These are phyloP conservation scores for Galerucella pusilla DNA, from an alignment of 2,888 invertebrate genomes.

Conservation along the genomic window DNA sequence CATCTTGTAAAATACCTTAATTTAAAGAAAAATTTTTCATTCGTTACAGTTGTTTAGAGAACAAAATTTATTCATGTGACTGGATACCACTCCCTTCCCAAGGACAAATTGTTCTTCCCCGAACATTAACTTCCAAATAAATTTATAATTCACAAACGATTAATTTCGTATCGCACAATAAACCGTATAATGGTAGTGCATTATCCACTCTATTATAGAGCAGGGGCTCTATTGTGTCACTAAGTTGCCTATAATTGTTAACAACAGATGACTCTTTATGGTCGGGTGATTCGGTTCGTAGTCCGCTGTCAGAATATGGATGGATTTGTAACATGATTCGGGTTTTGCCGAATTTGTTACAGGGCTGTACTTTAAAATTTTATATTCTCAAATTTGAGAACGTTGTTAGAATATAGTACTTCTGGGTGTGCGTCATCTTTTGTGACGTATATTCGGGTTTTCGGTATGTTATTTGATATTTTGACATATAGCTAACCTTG, in stretches of 20 bases:
- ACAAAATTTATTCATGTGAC: slow-evolving; percentile 11
- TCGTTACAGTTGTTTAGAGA: neutral
- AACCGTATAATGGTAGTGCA: slow-evolving; percentile 61
- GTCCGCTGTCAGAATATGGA: slow-evolving; percentile 36
- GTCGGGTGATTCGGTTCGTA: slow-evolving; percentile 50
- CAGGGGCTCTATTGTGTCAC: slow-evolving; percentile 63
- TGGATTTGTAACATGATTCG: slow-evolving; percentile 15
- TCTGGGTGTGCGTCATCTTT: too few relatives aligned
- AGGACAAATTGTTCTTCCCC: slow-evolving; percentile 39
- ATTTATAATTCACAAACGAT: slow-evolving; percentile 65
- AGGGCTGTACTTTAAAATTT: neutral
- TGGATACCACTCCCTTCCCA: slow-evolving; percentile 10
- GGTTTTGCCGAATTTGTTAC: slow-evolving; percentile 1
- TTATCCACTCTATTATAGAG: slow-evolving; percentile 62
- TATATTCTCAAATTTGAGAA: too few relatives aligned
- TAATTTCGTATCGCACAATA: slow-evolving; percentile 61
- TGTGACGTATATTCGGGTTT: too few relatives aligned
- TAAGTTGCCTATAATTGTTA: slow-evolving; percentile 65
- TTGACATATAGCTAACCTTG: too few relatives aligned
- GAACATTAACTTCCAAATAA: slow-evolving; percentile 58
- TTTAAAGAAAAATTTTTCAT: neutral
- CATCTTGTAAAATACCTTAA: neutral
- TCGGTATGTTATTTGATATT: too few relatives aligned
- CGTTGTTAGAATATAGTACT: too few relatives aligned
- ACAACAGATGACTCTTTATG: slow-evolving; percentile 64